Evolutionary conservation across 2,113 vertebrate species (phyloP).

Genomic region (Oriolus oriolus): DNA sequence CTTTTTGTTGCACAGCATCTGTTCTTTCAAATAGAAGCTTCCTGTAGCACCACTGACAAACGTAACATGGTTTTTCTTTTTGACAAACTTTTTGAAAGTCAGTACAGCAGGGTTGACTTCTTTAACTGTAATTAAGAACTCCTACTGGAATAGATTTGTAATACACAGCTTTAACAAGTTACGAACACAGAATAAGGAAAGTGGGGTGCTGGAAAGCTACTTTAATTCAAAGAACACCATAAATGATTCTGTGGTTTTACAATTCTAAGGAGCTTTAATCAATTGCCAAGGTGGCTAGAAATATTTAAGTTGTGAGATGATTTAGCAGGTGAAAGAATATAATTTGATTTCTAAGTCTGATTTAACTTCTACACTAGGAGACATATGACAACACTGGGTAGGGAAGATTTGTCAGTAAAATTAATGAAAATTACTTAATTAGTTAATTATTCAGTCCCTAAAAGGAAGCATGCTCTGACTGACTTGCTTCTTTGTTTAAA

Average conservation of each 20-base stretch:
- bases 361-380: not conserved
- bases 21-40: not conserved
- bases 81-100: not conserved
- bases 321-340: not conserved
- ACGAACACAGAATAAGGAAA: not conserved
- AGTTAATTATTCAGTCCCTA: not conserved
- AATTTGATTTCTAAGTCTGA: not conserved
- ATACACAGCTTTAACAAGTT: not conserved
- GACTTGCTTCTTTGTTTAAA: not conserved
- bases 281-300: not conserved
- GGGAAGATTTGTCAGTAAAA: not conserved
- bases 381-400: not conserved
- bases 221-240: not conserved
- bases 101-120: not conserved
- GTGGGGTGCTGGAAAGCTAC: not conserved
- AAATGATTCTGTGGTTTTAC: not conserved
- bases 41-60: not conserved
- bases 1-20: not conserved
- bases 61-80: not conserved
- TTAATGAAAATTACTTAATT: not conserved
- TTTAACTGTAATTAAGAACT: not conserved
- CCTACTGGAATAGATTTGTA: not conserved
- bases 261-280: not conserved
- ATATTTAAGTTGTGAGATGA: not conserved
- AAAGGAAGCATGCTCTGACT: not conserved